Evolutionary conservation across 2,888 invertebrate species (phyloP).

Genomic region (Lasioglossum oenotherae): DNA sequence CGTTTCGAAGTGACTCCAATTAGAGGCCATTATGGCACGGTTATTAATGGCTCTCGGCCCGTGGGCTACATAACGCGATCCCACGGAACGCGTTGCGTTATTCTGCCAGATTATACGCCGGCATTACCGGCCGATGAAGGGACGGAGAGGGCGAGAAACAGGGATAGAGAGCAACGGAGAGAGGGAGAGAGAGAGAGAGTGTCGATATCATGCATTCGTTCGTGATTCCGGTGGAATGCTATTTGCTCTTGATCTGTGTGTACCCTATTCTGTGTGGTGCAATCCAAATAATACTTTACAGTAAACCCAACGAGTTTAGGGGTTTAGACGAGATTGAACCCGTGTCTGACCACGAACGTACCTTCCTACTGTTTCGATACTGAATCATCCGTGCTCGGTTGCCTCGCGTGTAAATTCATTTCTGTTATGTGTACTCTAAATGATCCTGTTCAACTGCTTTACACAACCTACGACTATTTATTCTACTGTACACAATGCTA

Average conservation of each 20-base stretch:
- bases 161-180: background rate
- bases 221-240: slow-evolving; percentile 5
- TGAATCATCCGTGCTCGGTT: background rate
- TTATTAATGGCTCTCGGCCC: slow-evolving; percentile 49
- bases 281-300: slow-evolving; percentile 8
- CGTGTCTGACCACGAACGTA: background rate
- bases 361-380: background rate
- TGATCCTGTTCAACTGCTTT: background rate
- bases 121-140: background rate
- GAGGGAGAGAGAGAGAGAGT: background rate
- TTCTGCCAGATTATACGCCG: slow-evolving; percentile 32
- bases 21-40: slow-evolving; percentile 49
- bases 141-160: background rate
- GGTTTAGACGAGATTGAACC: background rate
- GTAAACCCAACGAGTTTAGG: slow-evolving; percentile 5
- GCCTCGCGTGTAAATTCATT: slow-evolving; percentile 4
- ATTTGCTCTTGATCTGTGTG: slow-evolving; percentile 5
- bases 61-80: slow-evolving; percentile 49
- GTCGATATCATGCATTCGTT: slow-evolving; percentile 37
- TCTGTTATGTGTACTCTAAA: background rate
- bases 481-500: background rate
- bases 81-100: slow-evolving; percentile 36
- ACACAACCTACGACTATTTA: background rate
- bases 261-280: background rate
- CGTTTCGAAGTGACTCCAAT: slow-evolving; percentile 56